phyloP scores from a whole-genome alignment of 2,888 invertebrate species.

The Choreutis nemorana region DNA sequence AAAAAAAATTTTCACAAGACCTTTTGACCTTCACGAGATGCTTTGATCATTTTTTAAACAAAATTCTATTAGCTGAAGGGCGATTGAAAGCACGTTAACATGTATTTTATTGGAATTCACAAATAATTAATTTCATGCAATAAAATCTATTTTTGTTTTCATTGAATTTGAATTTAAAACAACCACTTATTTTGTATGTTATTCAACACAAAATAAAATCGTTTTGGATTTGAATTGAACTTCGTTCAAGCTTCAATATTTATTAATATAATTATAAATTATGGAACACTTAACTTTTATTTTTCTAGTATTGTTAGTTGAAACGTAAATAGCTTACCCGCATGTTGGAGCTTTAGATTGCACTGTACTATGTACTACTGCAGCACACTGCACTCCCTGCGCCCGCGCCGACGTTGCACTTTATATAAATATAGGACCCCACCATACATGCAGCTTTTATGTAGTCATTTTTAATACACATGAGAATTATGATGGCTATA shows the following conservation, averaged over 20 bases:
- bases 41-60: no score
- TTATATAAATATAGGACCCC: conserved; percentile 47
- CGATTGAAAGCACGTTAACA: no score
- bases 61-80: no score
- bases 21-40: no score
- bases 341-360: conserved; percentile 26
- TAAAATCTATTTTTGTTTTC: no score
- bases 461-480: no score
- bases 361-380: conserved; percentile 16
- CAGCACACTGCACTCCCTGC: conserved; percentile 21
- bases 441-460: conserved; percentile 22
- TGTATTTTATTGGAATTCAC: background rate
- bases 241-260: no score
- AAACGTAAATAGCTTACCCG: conserved; percentile 23
- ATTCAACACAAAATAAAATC: background rate
- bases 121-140: no score
- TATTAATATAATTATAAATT: background rate
- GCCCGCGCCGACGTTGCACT: conserved; percentile 23
- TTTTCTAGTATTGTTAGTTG: background rate
- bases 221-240: no score
- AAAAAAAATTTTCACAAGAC: no score
- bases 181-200: background rate
- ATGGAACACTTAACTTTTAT: background rate
- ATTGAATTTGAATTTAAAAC: no score
- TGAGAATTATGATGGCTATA: no score